A percentile compares a stretch with the other conserved stretches of the same genome.
phyloP scores from a whole-genome alignment of 92 coral and sea anemone genomes.

The Diadumene lineata region DNA sequence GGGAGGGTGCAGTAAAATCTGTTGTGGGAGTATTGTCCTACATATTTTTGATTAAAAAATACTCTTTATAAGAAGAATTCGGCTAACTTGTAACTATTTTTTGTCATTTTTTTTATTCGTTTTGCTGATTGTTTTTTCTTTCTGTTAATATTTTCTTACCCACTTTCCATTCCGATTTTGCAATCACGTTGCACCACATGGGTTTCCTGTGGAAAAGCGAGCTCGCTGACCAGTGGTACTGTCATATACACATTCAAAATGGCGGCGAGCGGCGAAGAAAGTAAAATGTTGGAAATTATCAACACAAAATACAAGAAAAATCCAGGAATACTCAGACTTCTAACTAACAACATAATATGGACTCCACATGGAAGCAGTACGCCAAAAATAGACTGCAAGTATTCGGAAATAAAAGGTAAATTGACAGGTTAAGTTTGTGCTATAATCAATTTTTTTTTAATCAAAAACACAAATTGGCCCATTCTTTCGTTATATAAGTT shows the following conservation, averaged over 20 bases:
- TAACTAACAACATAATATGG: slow-evolving; percentile 82
- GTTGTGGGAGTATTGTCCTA: too few relatives aligned
- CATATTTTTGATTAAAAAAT: too few relatives aligned
- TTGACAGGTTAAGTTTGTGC: not conserved
- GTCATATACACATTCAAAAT: slow-evolving; percentile 67
- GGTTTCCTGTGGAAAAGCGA: slow-evolving; percentile 24
- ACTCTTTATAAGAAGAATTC: too few relatives aligned
- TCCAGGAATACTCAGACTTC: slow-evolving; percentile 76
- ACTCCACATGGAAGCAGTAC: slow-evolving; percentile 67
- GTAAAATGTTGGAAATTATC: slow-evolving; percentile 71
- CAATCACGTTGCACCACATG: too few relatives aligned
- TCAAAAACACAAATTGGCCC: not conserved
- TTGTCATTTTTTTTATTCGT: too few relatives aligned
- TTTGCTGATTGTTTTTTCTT: too few relatives aligned
- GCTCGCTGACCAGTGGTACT: slow-evolving; percentile 39
- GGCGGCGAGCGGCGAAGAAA: slow-evolving; percentile 75
- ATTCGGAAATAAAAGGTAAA: slow-evolving; percentile 96
- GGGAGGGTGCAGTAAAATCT: too few relatives aligned
- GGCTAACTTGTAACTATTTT: too few relatives aligned
- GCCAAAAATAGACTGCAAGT: slow-evolving; percentile 74
- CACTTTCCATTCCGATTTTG: too few relatives aligned
- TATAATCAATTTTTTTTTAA: not conserved
- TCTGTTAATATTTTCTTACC: too few relatives aligned
- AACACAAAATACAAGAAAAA: slow-evolving; percentile 90
- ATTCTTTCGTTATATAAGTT: not conserved